These are phyloP conservation scores for Litocranius walleri DNA, from an alignment of 2,113 vertebrate genomes.

Conservation along the genomic window DNA sequence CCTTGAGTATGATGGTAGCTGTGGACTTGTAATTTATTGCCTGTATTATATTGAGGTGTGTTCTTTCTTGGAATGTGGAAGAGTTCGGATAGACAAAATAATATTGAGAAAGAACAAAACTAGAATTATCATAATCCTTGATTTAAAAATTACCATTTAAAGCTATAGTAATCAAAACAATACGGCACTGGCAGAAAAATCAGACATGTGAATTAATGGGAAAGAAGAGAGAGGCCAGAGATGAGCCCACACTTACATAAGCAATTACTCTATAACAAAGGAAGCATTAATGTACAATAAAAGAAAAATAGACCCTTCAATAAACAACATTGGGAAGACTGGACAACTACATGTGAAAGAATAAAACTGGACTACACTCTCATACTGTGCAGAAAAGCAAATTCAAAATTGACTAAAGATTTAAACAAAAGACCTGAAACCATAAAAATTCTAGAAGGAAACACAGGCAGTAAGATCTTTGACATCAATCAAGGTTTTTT, in stretches of 20 bases:
- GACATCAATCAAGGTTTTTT: neutral
- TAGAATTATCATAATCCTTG: neutral
- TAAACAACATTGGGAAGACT: neutral
- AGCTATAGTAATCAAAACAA: neutral
- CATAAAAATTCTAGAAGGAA: neutral
- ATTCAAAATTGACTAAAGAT: neutral
- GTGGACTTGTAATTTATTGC: neutral
- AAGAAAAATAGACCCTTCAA: neutral
- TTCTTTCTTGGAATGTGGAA: neutral
- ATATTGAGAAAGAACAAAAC: neutral
- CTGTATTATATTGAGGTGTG: neutral
- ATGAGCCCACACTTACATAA: neutral
- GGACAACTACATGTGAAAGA: neutral
- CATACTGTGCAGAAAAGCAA: neutral
- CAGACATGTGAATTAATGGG: neutral
- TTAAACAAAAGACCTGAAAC: neutral
- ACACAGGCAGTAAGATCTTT: neutral
- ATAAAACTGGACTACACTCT: neutral
- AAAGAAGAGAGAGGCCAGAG: neutral
- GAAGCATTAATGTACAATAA: neutral
- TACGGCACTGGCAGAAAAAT: neutral
- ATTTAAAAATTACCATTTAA: neutral
- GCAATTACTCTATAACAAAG: neutral
- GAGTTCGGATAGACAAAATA: neutral
- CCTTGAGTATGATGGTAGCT: neutral